Percentiles rank a stretch among this genome's conserved stretches.
Evolutionary conservation across 2,888 invertebrate genomes (phyloP).

Genomic region (Cheilosia scutellata): DNA sequence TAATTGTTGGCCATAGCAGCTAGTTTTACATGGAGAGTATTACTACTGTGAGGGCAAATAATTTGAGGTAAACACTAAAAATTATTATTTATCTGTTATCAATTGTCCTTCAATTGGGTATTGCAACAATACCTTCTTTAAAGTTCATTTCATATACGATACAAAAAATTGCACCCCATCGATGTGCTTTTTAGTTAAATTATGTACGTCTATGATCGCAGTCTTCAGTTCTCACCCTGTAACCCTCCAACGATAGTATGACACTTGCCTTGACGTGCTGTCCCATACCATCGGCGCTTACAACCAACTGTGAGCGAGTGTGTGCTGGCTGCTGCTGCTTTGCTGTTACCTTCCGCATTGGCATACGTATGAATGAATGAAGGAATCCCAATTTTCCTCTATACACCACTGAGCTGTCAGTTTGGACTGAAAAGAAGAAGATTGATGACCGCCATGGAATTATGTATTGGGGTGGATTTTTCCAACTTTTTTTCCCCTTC

Average conservation of each 20-base stretch:
- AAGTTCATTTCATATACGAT: background rate
- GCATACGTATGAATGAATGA: constrained; percentile 68
- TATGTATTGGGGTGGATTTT: constrained; percentile 79
- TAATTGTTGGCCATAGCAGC: no score
- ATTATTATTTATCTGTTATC: no score
- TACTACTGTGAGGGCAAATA: no score
- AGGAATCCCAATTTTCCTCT: constrained; percentile 75
- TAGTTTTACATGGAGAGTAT: no score
- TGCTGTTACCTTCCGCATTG: constrained; percentile 68
- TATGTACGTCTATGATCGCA: background rate
- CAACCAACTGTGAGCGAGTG: constrained; percentile 63
- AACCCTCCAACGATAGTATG: constrained; percentile 43
- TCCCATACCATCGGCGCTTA: constrained; percentile 52
- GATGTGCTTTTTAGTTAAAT: constrained; percentile 17
- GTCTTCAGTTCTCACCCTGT: constrained; percentile 1
- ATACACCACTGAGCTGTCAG: constrained; percentile 83
- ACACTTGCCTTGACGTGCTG: constrained; percentile 58
- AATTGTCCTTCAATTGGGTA: no score
- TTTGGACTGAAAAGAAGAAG: constrained; percentile 84
- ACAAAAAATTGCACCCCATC: constrained; percentile 44
- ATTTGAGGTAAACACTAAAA: no score
- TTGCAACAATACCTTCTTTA: no score
- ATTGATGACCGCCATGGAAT: constrained; percentile 85
- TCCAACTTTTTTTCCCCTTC: constrained; percentile 64
- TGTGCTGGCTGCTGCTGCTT: constrained; percentile 37